Conservation (phyloP, 2,113 vertebrate species). For the Gnathonemus longibarbis region DNA sequence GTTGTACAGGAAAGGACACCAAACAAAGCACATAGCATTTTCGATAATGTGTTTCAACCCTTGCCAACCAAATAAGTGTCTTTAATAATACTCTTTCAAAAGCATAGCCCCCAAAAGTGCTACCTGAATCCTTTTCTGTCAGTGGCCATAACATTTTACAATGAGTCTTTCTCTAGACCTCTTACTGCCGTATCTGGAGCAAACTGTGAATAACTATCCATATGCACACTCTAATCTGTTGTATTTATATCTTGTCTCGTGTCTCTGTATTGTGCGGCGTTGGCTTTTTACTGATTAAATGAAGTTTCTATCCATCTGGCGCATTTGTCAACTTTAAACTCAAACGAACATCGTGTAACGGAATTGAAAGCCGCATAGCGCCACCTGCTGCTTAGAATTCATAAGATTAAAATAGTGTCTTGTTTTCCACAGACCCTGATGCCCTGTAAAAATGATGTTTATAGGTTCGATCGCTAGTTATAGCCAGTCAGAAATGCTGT, state of each 20-base stretch:
- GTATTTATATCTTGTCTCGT: neutral
- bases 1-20: neutral
- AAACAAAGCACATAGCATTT: neutral
- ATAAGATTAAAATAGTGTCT: neutral
- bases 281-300: neutral
- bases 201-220: neutral
- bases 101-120: neutral
- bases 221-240: neutral
- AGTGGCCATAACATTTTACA: neutral
- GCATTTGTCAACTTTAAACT: neutral
- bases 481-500: neutral
- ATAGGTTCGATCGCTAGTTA: neutral
- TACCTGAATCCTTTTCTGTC: neutral
- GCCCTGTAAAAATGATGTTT: neutral
- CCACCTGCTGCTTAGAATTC: conserved; percentile 1
- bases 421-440: neutral
- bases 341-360: neutral
- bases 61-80: neutral
- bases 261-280: neutral
- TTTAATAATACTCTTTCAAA: neutral
- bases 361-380: neutral
- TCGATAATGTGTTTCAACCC: neutral
- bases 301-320: neutral
- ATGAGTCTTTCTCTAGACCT: neutral
- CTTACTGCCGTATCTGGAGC: neutral